Conservation (phyloP, 2,888 invertebrate genomes). For the Calameuta filiformis region DNA sequence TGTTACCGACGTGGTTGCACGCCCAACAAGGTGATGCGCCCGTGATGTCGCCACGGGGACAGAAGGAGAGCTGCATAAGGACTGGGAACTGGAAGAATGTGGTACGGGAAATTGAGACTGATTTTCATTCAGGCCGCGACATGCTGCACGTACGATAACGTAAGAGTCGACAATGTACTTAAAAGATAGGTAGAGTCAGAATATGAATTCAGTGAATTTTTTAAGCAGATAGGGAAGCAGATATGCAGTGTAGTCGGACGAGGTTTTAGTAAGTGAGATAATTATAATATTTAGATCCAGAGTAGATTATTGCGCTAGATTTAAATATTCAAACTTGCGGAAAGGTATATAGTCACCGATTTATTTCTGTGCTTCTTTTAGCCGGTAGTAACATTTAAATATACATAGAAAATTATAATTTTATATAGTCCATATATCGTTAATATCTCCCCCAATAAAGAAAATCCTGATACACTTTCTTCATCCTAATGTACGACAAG, state of each 20-base stretch:
- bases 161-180: background rate
- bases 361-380: conserved; percentile 18
- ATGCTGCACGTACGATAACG: background rate
- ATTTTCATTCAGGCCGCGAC: background rate
- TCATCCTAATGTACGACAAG: background rate
- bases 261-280: background rate
- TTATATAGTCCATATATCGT: conserved; percentile 10
- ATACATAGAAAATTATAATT: conserved; percentile 29
- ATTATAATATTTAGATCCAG: background rate
- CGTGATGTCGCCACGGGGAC: background rate
- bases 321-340: background rate
- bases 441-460: background rate
- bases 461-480: background rate
- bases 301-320: background rate
- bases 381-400: conserved; percentile 20
- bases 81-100: background rate
- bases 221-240: background rate
- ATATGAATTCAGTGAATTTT: background rate
- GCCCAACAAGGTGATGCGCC: background rate
- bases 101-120: background rate
- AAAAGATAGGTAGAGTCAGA: background rate
- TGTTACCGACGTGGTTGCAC: background rate
- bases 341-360: conserved; percentile 1
- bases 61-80: background rate
- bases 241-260: background rate